These are phyloP conservation scores for Phrynocephalus forsythii DNA, from an alignment of 2,797 vertebrate genomes.

Conservation along the genomic window DNA sequence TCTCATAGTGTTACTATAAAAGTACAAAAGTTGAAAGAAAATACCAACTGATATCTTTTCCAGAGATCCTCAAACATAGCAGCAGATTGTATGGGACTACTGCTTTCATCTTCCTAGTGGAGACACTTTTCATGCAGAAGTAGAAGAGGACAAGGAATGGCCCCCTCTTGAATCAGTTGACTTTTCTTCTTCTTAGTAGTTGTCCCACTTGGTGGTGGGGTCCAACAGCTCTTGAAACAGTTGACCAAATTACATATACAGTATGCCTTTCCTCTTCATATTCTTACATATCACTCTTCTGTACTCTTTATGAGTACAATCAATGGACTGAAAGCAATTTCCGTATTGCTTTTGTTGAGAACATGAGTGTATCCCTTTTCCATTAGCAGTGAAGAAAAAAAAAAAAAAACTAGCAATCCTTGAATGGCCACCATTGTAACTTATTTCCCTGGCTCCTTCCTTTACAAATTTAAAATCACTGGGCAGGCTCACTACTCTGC, in stretches of 20 bases:
- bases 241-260: not conserved
- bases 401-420: conserved; percentile 67
- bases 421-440: conserved; percentile 59
- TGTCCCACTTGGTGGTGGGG: no score
- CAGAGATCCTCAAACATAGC: not conserved
- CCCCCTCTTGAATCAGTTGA: not conserved
- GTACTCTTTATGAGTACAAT: not conserved
- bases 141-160: not conserved
- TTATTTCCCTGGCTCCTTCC: conserved; percentile 26
- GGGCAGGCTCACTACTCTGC: conserved; percentile 62
- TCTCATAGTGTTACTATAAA: not conserved
- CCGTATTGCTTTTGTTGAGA: not conserved
- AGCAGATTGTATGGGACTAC: not conserved
- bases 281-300: not conserved
- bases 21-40: not conserved
- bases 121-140: not conserved
- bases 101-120: not conserved
- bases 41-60: not conserved
- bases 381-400: not conserved
- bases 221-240: not conserved
- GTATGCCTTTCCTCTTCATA: not conserved
- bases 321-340: not conserved
- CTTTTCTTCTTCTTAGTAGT: no score
- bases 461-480: conserved; percentile 75
- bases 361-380: not conserved